Conservation (phyloP, 2,113 vertebrate genomes). For the Cyanocitta stelleri region DNA sequence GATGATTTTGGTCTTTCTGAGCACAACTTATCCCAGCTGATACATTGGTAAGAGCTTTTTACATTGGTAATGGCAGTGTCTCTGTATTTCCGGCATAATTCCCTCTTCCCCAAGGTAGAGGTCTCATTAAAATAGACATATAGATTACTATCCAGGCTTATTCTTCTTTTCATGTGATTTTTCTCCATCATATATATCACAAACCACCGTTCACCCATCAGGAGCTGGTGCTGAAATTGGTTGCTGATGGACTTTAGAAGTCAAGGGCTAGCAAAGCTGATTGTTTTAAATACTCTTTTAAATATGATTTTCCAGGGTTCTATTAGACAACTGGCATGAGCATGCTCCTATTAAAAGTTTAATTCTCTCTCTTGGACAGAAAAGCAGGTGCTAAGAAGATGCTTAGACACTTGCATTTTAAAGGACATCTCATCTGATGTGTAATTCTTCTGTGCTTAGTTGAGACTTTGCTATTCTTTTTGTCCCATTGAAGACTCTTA, state of each 20-base stretch:
- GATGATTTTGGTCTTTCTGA: slow-evolving; percentile 29
- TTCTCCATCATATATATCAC: not conserved
- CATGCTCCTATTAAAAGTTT: not conserved
- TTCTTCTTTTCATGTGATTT: not conserved
- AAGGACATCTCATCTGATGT: not conserved
- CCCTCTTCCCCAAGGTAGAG: not conserved
- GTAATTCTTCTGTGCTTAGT: not conserved
- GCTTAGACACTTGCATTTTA: not conserved
- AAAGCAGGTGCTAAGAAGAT: not conserved
- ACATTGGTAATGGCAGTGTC: not conserved
- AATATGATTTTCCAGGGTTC: not conserved
- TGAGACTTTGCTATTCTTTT: not conserved
- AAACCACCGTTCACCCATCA: not conserved
- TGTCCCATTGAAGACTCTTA: not conserved
- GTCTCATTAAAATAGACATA: not conserved
- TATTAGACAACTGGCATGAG: not conserved
- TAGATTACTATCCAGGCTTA: not conserved
- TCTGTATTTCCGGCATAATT: not conserved
- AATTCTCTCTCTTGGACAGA: not conserved
- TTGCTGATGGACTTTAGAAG: not conserved
- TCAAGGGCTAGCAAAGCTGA: not conserved
- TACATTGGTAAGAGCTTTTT: not conserved
- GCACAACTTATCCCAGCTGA: not conserved
- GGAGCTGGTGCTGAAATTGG: not conserved
- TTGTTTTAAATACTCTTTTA: not conserved